These are phyloP conservation scores for Neosilurus mollespiculum DNA, from an alignment of 2,797 vertebrate genomes.

Conservation along the genomic window DNA sequence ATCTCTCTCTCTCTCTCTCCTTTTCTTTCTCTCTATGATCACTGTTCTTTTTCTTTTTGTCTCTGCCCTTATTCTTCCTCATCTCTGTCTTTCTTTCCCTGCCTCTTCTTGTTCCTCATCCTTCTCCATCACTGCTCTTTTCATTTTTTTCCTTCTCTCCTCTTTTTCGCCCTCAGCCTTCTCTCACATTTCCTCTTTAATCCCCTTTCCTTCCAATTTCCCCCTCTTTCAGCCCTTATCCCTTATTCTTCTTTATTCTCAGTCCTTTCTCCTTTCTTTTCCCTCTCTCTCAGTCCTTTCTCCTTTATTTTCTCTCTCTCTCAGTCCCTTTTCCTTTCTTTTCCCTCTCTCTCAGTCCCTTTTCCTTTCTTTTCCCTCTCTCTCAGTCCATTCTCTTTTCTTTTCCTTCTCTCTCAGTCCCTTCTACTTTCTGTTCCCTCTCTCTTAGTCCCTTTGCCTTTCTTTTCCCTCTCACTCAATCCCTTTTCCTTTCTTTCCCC, in stretches of 20 bases:
- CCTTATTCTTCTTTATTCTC: conserved; percentile 40
- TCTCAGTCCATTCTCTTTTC: background rate
- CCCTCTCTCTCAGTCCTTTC: background rate
- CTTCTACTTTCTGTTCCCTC: too few relatives aligned
- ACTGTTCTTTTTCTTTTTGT: conserved; percentile 36
- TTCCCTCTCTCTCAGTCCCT: background rate
- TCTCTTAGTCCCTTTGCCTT: too few relatives aligned
- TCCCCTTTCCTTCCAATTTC: background rate
- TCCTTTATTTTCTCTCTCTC: background rate
- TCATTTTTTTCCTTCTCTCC: too few relatives aligned
- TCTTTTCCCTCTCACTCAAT: background rate
- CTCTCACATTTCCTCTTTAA: background rate
- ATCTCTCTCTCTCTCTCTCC: background rate
- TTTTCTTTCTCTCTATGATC: conserved; percentile 48
- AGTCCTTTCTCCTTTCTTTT: background rate
- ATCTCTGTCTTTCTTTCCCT: conserved; percentile 40
- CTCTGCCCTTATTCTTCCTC: background rate
- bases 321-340: background rate
- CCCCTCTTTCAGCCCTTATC: conserved; percentile 54
- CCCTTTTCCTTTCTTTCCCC: background rate
- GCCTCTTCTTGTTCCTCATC: conserved; percentile 53
- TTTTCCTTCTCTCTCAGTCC: background rate
- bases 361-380: background rate
- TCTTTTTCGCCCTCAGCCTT: conserved; percentile 31
- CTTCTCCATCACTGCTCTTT: conserved; percentile 36